Conservation (phyloP, 2,797 vertebrate genomes). For the Semotilus atromaculatus region DNA sequence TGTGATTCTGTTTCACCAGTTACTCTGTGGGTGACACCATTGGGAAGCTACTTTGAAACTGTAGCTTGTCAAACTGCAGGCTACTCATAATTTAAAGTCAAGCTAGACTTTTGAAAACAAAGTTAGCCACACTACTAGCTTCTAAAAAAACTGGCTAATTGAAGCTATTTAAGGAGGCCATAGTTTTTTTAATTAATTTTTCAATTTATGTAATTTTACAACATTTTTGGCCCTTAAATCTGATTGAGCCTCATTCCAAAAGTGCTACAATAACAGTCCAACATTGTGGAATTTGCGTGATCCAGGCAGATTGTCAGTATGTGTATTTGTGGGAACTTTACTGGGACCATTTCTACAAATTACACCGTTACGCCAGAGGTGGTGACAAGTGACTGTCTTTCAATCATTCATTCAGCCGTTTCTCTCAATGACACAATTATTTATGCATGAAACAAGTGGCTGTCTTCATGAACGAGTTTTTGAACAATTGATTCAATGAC, state of each 20-base stretch:
- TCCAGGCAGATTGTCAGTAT: neutral
- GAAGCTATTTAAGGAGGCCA: neutral
- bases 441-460: neutral
- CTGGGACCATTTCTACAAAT: neutral
- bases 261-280: neutral
- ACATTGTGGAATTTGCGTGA: neutral
- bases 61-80: conserved; percentile 3
- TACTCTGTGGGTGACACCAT: conserved; percentile 15
- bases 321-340: neutral
- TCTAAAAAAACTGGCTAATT: neutral
- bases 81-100: neutral
- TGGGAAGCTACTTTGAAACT: conserved; percentile 22
- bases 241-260: neutral
- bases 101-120: neutral
- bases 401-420: neutral
- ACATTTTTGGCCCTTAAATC: neutral
- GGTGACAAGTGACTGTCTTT: neutral
- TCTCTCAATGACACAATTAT: neutral
- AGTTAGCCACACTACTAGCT: neutral
- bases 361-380: neutral
- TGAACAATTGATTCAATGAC: neutral
- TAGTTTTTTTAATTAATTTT: neutral
- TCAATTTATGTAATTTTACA: neutral
- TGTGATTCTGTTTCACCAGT: conserved; percentile 22
- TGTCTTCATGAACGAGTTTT: conserved; percentile 1